These are phyloP conservation scores for Lycia hirtaria DNA, from an alignment of 2,888 invertebrate genomes.

Conservation along the genomic window DNA sequence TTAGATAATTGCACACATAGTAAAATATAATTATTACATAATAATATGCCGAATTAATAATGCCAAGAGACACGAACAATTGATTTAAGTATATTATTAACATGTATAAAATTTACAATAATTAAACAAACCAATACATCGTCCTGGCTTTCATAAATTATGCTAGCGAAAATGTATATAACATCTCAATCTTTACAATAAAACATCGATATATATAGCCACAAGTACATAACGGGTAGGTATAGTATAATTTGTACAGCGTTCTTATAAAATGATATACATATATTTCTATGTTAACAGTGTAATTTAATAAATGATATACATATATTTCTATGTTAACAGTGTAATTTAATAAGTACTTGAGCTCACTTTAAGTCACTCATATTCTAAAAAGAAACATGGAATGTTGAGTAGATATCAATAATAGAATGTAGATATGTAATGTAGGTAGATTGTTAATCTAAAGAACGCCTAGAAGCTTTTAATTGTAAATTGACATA, in stretches of 20 bases:
- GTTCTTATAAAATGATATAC: slow-evolving; percentile 38
- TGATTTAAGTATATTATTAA: slow-evolving; percentile 13
- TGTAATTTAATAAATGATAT: slow-evolving; percentile 70
- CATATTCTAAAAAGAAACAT: slow-evolving; percentile 61
- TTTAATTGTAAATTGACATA: slow-evolving; percentile 29
- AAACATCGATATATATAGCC: slow-evolving; percentile 38
- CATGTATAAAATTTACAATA: slow-evolving; percentile 9
- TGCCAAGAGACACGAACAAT: slow-evolving; percentile 25
- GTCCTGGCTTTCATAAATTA: slow-evolving; percentile 52
- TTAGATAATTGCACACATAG: slow-evolving; percentile 76
- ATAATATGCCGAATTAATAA: slow-evolving; percentile 49
- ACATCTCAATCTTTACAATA: slow-evolving; percentile 47
- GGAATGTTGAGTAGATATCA: slow-evolving; percentile 76
- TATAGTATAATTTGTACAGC: slow-evolving; percentile 37
- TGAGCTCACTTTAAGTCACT: slow-evolving; percentile 83
- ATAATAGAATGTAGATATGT: slow-evolving; percentile 54
- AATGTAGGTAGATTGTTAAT: slow-evolving; percentile 24
- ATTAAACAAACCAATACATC: slow-evolving; percentile 30
- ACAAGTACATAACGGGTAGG: slow-evolving; percentile 41
- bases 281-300: slow-evolving; percentile 41
- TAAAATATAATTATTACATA: slow-evolving; percentile 63
- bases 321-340: slow-evolving; percentile 42
- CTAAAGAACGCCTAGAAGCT: slow-evolving; percentile 22
- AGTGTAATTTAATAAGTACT: slow-evolving; percentile 71
- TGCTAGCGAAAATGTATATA: slow-evolving; percentile 53